A percentile compares a stretch with the other conserved stretches of the same genome.
phyloP scores from a whole-genome alignment of 37 sponge, comb jelly and placozoan genomes.

The Theonella swinhoei region DNA sequence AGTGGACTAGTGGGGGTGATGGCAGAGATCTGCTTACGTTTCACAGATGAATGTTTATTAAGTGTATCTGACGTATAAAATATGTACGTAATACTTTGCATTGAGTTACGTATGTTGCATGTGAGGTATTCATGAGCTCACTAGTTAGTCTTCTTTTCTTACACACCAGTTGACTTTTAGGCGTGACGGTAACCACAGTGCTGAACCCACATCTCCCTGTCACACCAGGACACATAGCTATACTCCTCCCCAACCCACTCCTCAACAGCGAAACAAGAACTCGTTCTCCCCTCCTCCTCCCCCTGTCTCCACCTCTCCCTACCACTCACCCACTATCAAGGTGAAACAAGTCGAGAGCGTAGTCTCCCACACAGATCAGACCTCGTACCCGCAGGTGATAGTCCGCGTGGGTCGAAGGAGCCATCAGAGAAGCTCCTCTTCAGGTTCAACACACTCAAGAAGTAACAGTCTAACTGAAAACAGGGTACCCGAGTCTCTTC shows the following conservation, averaged over 20 bases:
- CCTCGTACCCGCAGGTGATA: background rate
- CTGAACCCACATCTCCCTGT: background rate
- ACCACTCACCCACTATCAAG: background rate
- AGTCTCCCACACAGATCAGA: background rate
- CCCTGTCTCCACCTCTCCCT: slow-evolving; percentile 4
- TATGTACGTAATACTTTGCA: no score
- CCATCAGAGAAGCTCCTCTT: background rate
- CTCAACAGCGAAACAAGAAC: background rate
- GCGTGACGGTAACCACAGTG: no score
- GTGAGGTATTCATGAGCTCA: no score
- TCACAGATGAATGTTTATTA: no score
- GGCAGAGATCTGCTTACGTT: no score
- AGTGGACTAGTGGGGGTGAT: background rate
- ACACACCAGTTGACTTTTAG: no score
- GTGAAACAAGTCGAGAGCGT: background rate
- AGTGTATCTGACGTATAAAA: no score
- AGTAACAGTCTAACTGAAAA: background rate
- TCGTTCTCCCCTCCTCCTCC: background rate
- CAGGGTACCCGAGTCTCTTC: background rate
- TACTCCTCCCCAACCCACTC: no score
- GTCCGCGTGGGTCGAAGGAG: background rate
- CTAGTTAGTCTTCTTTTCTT: no score
- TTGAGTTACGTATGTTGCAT: no score
- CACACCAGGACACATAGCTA: background rate
- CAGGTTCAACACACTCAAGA: background rate